Evolutionary conservation across 2,797 vertebrate genomes (phyloP), one percentile per base, ranked within the genome.

Genomic region (Girardinus metallicus): DNA sequence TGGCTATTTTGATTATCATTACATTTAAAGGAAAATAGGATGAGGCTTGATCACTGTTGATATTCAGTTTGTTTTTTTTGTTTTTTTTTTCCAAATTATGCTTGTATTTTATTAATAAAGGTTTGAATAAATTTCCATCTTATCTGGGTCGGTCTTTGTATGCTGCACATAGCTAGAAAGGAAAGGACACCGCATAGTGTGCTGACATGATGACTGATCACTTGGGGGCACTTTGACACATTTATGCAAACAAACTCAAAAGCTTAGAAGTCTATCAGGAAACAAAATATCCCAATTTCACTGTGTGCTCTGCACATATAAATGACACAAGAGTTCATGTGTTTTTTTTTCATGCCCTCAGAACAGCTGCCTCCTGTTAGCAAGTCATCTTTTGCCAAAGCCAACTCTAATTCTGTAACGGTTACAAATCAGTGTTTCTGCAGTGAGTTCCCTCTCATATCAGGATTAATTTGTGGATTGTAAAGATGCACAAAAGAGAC

Each of bases 191-290:
- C 26, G 16, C 55, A 77, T 73, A 74, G 68, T 64, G 11, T 8
- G 2, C 34, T 90, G 89, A 90, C 83, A 88, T 64, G 46, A 74
- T 3, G 76, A n/a, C 75, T 74, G 51, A 60, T 2, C 55, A 62
- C 79, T 41, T 46, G 26, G 72, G 68, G 87, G 31, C 88, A 89
- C 77, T 86, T 55, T 90, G 91, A 92, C 91, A 90, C 51, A 16
- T 26, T 23, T 49, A 41, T 41, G 36, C 80, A 90, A 89, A 89
- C 80, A 89, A 84, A 80, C 9, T n/a, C 26, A 51, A 16, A n/a
- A 62, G 74, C n/a, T 51, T 47, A 51, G 51, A 44, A 21, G 18
- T 4, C 43, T 66, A 72, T 71, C 51, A 21, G 8, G 31, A 4
- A 9, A 39, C n/a, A 7, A 6, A n/a, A 62, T 3, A 1, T 66